These are phyloP conservation scores for Drosophila simulans DNA, from an alignment of 1,140 invertebrate genomes.

Conservation along the genomic window DNA sequence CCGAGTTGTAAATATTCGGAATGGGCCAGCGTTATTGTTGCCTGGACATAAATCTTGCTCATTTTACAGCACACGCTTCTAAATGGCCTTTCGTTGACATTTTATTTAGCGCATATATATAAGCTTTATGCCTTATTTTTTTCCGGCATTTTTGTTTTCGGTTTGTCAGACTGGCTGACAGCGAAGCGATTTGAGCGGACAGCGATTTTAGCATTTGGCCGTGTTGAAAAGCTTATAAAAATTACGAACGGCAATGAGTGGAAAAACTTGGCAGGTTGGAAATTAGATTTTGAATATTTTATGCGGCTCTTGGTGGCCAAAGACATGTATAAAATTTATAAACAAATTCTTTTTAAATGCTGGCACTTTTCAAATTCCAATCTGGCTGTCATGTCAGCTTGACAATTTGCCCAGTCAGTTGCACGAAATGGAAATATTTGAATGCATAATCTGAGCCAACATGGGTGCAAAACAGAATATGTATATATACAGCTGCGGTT, in stretches of 20 bases:
- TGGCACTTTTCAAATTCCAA: constrained; percentile 76
- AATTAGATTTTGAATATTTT: constrained; percentile 81
- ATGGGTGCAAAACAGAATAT: constrained; percentile 51
- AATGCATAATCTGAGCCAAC: constrained; percentile 34
- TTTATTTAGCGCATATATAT: constrained; percentile 60
- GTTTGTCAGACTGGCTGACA: constrained; percentile 62
- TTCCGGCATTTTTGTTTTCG: constrained; percentile 55
- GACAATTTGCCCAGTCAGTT: constrained; percentile 76
- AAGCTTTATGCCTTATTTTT: constrained; percentile 29
- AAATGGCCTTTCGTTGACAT: constrained; percentile 74
- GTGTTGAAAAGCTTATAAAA: constrained; percentile 75
- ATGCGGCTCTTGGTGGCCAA: constrained; percentile 66
- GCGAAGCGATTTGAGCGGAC: constrained; percentile 69
- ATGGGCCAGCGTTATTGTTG: constrained; percentile 40
- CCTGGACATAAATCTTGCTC: constrained; percentile 72
- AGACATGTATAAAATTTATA: constrained; percentile 69
- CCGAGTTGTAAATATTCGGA: constrained; percentile 19
- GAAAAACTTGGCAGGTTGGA: constrained; percentile 54
- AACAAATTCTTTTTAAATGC: constrained; percentile 71
- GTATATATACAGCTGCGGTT: constrained; percentile 5
- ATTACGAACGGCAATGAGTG: constrained; percentile 52
- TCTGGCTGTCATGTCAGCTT: constrained; percentile 67
- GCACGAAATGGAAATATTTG: constrained; percentile 50
- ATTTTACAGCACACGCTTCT: constrained; percentile 53
- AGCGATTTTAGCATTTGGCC: constrained; percentile 70